Percentiles rank a stretch among this genome's conserved stretches.
Conservation (phyloP, 2,888 invertebrate genomes). For the Himalopsyche tibetana region DNA sequence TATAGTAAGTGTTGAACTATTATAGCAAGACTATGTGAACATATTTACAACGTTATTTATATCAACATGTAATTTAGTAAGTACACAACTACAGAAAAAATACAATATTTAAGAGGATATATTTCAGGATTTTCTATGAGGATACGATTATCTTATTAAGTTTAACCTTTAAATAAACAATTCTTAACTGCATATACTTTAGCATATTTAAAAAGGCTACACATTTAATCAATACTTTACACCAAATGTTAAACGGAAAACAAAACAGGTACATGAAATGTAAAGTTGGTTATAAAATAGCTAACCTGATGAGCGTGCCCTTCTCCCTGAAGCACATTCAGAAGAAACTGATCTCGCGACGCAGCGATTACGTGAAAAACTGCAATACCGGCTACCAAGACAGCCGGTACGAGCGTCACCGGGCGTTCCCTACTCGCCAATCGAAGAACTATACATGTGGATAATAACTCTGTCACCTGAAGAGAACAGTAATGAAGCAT, state of each 20-base stretch:
- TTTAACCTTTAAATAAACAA: too few species aligned
- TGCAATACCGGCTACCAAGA: conserved; percentile 78
- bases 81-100: neutral
- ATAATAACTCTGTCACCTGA: conserved; percentile 79
- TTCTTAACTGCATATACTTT: too few species aligned
- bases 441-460: conserved; percentile 78
- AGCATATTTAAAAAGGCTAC: too few species aligned
- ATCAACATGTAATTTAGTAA: neutral
- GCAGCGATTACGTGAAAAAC: conserved; percentile 80
- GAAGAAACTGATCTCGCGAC: conserved; percentile 81
- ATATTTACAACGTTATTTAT: neutral
- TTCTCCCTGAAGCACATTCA: conserved; percentile 80
- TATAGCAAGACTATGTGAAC: neutral
- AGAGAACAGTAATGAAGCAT: conserved; percentile 21
- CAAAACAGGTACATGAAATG: too few species aligned
- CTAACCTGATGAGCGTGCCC: conserved; percentile 81
- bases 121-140: too few species aligned
- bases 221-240: too few species aligned
- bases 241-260: neutral
- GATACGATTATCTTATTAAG: neutral
- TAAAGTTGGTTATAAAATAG: neutral
- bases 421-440: conserved; percentile 76
- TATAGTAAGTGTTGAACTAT: conserved; percentile 1
- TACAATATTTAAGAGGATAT: too few species aligned
- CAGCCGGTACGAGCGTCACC: conserved; percentile 77